These are phyloP conservation scores for Eurytoma californica DNA, from an alignment of 2,888 invertebrate genomes.

Conservation along the genomic window DNA sequence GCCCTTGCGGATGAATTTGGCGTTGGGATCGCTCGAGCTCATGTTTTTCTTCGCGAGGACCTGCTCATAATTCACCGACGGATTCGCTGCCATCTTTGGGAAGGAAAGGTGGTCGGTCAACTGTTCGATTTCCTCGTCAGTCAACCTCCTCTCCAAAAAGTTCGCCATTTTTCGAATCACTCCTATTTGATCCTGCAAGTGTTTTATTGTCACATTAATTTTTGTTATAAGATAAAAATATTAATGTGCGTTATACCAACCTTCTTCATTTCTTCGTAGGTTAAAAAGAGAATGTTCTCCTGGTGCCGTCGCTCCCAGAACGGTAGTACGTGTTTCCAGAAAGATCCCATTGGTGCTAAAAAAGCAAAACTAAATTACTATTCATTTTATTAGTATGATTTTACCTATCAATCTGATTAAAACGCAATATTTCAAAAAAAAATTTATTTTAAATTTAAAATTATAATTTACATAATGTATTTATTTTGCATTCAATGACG, in stretches of 20 bases:
- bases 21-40: slow-evolving; percentile 76
- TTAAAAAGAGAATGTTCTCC: slow-evolving; percentile 78
- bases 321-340: slow-evolving; percentile 73
- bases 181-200: slow-evolving; percentile 79
- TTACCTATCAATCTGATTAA: no score
- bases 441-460: no score
- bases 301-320: slow-evolving; percentile 76
- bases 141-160: slow-evolving; percentile 82
- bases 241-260: slow-evolving; percentile 60
- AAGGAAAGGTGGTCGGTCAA: slow-evolving; percentile 87
- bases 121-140: slow-evolving; percentile 81
- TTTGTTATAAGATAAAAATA: not conserved
- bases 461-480: no score
- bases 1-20: slow-evolving; percentile 86
- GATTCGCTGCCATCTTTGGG: slow-evolving; percentile 87
- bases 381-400: not conserved
- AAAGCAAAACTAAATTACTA: slow-evolving; percentile 74
- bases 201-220: not conserved
- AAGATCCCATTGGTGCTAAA: slow-evolving; percentile 69
- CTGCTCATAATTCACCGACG: slow-evolving; percentile 85
- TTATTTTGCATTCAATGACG: no score
- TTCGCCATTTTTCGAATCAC: slow-evolving; percentile 83
- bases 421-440: no score
- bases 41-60: slow-evolving; percentile 78
- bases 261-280: slow-evolving; percentile 79